Evolutionary conservation across 1,140 invertebrate species (phyloP).

Genomic region (Drosophila azteca): DNA sequence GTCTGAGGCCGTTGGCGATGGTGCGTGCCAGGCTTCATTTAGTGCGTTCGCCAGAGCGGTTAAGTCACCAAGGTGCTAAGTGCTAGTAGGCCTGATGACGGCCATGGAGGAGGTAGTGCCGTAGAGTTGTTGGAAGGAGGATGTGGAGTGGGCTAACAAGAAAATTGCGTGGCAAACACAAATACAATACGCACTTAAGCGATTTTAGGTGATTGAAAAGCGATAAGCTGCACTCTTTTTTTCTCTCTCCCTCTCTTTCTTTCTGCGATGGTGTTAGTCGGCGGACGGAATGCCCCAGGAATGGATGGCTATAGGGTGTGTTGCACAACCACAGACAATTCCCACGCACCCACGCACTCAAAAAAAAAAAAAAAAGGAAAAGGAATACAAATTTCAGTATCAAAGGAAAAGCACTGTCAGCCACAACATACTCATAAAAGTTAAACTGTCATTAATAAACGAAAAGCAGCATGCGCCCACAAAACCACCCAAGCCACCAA

Average conservation of each 20-base stretch:
- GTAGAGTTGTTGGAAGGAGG: neutral
- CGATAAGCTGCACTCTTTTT: slow-evolving; percentile 41
- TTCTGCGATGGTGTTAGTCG: neutral
- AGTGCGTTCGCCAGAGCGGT: slow-evolving; percentile 65
- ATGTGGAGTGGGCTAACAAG: slow-evolving; percentile 52
- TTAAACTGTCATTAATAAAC: slow-evolving; percentile 75
- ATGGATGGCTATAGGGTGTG: neutral
- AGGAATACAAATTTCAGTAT: neutral
- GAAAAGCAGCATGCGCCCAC: slow-evolving; percentile 10
- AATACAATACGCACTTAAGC: slow-evolving; percentile 58
- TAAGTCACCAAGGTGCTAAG: slow-evolving; percentile 79
- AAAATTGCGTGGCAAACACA: slow-evolving; percentile 73
- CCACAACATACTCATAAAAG: slow-evolving; percentile 68
- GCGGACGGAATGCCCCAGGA: neutral
- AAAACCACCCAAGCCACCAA: neutral
- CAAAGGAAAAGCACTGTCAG: slow-evolving; percentile 29
- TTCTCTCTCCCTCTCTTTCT: neutral
- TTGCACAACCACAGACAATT: slow-evolving; percentile 42
- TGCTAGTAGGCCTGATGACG: slow-evolving; percentile 37
- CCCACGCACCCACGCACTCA: slow-evolving; percentile 25
- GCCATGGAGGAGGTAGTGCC: neutral
- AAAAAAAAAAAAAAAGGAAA: slow-evolving; percentile 3
- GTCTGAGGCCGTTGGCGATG: slow-evolving; percentile 1
- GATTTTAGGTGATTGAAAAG: slow-evolving; percentile 45
- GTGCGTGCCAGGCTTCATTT: slow-evolving; percentile 74